Evolutionary conservation across 2,888 invertebrate species (phyloP), one percentile per base, ranked within the genome.

Genomic region (Melangyna quadrimaculata): DNA sequence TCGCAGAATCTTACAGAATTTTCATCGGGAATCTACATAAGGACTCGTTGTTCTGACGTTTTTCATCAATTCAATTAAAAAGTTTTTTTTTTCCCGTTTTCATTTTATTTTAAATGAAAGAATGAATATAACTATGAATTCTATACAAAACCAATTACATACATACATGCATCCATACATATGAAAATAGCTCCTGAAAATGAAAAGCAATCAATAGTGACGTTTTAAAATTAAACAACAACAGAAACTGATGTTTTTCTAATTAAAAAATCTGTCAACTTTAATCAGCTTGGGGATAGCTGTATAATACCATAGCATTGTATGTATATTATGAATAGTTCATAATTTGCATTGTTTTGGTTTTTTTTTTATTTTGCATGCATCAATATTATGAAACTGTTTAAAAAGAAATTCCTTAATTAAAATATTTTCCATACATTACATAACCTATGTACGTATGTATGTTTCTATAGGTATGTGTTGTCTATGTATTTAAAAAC

Each of bases 251-350:
- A 59, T 37, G 59, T 59, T 35, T 59, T 59, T 59, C 14, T 59
- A 37, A 59, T 59, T 59, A 59, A 35, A 59, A 59, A 59, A 12
- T 35, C 32, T 59, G 59, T 22, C 59, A 59, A 59, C 59, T 35
- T 37, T 37, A 59, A 59, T 59, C 37, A 35, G 27, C 12, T 57
- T 48, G 48, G 9, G 10, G 5, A n/a, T n/a, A 45, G 48, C 3
- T 14, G 0, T 40, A n/a, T 6, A n/a, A 14, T 10, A 29, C 9
- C 10, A 32, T 29, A 10, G 2, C 10, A 10, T 32, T 37, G 5
- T n/a, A 40, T 6, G 6, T n/a, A n/a, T n/a, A n/a, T n/a, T n/a
- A n/a, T n/a, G 1, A 0, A n/a, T n/a, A 7, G 12, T 27, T 10
- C 7, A n/a, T 27, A 17, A 29, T 17, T 37, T 37, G 8, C 35